Conservation (phyloP, 2,797 vertebrate genomes). For the Chromis chromis region DNA sequence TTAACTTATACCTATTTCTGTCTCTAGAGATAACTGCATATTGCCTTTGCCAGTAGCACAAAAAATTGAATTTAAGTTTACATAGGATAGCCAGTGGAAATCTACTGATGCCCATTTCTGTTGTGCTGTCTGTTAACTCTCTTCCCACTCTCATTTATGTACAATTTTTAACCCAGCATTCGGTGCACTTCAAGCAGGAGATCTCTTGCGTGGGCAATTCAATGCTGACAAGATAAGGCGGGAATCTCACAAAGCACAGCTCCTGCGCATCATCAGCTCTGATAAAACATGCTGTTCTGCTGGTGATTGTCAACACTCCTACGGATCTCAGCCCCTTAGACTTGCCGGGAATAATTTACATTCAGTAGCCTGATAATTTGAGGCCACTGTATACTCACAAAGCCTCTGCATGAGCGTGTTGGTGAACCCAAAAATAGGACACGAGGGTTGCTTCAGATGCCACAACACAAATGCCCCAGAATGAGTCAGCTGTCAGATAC, state of each 20-base stretch:
- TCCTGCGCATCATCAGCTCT: slow-evolving; percentile 49
- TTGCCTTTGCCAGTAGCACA: neutral
- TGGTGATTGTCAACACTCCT: slow-evolving; percentile 54
- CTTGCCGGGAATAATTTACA: slow-evolving; percentile 53
- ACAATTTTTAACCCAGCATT: slow-evolving; percentile 20
- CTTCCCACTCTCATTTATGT: slow-evolving; percentile 31
- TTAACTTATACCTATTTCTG: neutral
- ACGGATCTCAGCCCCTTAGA: slow-evolving; percentile 43
- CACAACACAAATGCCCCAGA: slow-evolving; percentile 7
- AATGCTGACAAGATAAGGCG: slow-evolving; percentile 64
- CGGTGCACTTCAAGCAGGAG: slow-evolving; percentile 37
- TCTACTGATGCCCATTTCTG: slow-evolving; percentile 6
- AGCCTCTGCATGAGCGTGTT: slow-evolving; percentile 20
- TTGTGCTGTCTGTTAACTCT: slow-evolving; percentile 26
- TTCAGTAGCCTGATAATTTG: slow-evolving; percentile 52
- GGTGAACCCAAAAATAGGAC: slow-evolving; percentile 28
- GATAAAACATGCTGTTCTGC: slow-evolving; percentile 53
- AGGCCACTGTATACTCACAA: slow-evolving; percentile 29
- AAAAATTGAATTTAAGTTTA: slow-evolving; percentile 1
- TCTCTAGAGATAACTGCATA: neutral
- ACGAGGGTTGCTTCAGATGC: neutral
- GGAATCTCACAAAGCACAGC: slow-evolving; percentile 53
- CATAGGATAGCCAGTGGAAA: neutral
- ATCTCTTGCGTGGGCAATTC: slow-evolving; percentile 62
- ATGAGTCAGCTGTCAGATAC: neutral